These are phyloP conservation scores for Lepidocyrtinus sp. DNA, from an alignment of 2,888 invertebrate genomes.

Conservation along the genomic window DNA sequence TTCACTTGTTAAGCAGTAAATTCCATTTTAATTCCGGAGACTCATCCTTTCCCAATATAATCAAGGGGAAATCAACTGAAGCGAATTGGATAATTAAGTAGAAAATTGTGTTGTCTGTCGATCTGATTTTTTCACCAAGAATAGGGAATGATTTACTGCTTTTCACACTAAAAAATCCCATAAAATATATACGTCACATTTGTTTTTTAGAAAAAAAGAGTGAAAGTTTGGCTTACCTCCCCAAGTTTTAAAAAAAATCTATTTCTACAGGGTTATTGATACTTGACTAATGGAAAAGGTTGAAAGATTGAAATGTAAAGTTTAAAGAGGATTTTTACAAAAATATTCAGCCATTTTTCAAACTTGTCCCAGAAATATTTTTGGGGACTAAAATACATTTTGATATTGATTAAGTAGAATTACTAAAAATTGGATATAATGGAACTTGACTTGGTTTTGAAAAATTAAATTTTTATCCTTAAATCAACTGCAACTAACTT, in stretches of 20 bases:
- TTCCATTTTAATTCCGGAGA: constrained; percentile 21
- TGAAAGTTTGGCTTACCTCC: too few relatives aligned
- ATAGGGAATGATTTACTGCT: not conserved
- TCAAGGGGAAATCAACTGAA: constrained; percentile 49
- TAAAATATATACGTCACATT: too few relatives aligned
- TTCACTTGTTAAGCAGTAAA: constrained; percentile 44
- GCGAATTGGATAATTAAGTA: constrained; percentile 58
- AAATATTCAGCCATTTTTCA: constrained; percentile 49
- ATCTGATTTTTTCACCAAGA: not conserved
- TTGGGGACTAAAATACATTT: too few relatives aligned
- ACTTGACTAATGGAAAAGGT: not conserved
- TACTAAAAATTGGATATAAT: too few relatives aligned
- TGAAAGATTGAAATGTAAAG: constrained; percentile 49
- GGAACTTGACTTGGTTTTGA: too few relatives aligned
- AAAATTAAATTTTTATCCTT: too few relatives aligned
- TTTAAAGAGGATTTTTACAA: constrained; percentile 22
- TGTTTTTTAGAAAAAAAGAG: too few relatives aligned
- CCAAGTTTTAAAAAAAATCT: not conserved
- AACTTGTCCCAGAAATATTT: too few relatives aligned
- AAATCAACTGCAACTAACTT: too few relatives aligned
- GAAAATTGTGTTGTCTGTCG: constrained; percentile 56
- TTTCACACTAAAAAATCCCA: not conserved
- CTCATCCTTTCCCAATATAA: constrained; percentile 17
- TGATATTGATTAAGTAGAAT: too few relatives aligned
- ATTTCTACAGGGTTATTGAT: not conserved